Base-by-base conservation (phyloP, 2,113 vertebrate species). In the Zapus hudsonius region DNA sequence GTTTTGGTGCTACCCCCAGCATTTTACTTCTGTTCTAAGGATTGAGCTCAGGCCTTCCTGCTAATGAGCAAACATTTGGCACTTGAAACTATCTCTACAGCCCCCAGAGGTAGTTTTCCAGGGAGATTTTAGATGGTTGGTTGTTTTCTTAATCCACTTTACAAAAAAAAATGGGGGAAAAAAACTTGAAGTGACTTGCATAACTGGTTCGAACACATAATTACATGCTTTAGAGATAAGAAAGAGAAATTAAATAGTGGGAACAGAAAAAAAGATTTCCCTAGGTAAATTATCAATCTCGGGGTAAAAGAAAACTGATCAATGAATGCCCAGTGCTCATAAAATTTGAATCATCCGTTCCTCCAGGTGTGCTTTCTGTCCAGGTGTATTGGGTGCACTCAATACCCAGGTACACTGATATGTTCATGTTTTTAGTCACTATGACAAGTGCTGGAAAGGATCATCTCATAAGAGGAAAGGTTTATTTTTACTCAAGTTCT, bases 81-180 rank as follows among this genome's bases (percentile, higher is more conserved):
- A 10, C 52, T 52, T 15, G 12, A 10, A 52, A 15, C 52, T 52
- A 15, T 52, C 11, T 52, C 52, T 52, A 10, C 52, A 52, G 52
- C 52, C 11, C 52, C 52, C 52, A 52, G 7, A 12, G 52, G 52
- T 52, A 52, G 52, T 52, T 33, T 82, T 81, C 7, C 7, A 33
- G 1, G 7, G 22, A 22, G 1, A 23, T 15, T 44, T 85, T 20
- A 55, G 10, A 73, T 74, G 23, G n/a, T 55, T 92, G 20, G 25
- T 61, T 61, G n/a, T 12, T 73, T 70, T 57, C 64, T 47, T 92
- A 91, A 93, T 55, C 13, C 25, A 80, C 4, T 19, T 67, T 61
- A 42, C 27, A 40, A 57, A 73, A 75, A 69, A 47, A 63, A 4
- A 79, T 38, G 81, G 13, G 72, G n/a, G 47, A 57, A 80, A 4